Base-by-base conservation (phyloP, 2,113 vertebrate species). In the Sinocyclocheilus rhinocerous region DNA sequence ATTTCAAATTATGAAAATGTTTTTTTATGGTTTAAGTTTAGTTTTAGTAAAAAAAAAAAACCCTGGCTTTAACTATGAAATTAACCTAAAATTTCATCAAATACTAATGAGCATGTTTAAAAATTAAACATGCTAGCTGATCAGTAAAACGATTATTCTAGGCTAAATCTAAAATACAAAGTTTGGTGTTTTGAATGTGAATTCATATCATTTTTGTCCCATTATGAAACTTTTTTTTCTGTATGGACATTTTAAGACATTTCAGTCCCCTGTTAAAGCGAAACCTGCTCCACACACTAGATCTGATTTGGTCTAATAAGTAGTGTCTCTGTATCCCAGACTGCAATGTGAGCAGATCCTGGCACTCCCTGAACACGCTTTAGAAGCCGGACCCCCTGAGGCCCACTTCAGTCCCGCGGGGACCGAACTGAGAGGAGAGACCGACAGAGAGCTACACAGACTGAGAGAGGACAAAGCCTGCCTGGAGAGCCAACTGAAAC, bases 271-370 rank as follows among this genome's bases (percentile, higher is more conserved):
- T 33, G 1, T 69, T 8, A 69, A 69, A 18, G 15, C 13, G 18
- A 26, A 48, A 9, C 18, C 8, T 45, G 45, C 45, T 48, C 11
- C 10, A 48, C 50, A 73, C 26, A 39, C 22, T 39, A 18, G 29
- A 52, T 63, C 24, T 55, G 50, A 52, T 70, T n/a, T 4, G 36
- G 12, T 29, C n/a, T 85, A 52, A 42, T 69, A 69, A 72, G n/a
- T 13, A 4, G 22, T 20, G 76, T 55, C 76, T 75, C 33, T 86
- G 86, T 89, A 81, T 89, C 82, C 63, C 76, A 97, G 97, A 87
- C 91, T 94, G 89, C 96, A 95, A 90, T 93, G 96, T 77, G 95
- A 96, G 81, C 95, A 94, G 91, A 90, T 95, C 42, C 85, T 92
- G 75, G 48, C 91, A 33, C 83, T 91, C 85, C 92, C 86, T 3